Evolutionary conservation across 2,888 invertebrate species (phyloP), one percentile per base, ranked within the genome.

Genomic region (Acronicta psi): DNA sequence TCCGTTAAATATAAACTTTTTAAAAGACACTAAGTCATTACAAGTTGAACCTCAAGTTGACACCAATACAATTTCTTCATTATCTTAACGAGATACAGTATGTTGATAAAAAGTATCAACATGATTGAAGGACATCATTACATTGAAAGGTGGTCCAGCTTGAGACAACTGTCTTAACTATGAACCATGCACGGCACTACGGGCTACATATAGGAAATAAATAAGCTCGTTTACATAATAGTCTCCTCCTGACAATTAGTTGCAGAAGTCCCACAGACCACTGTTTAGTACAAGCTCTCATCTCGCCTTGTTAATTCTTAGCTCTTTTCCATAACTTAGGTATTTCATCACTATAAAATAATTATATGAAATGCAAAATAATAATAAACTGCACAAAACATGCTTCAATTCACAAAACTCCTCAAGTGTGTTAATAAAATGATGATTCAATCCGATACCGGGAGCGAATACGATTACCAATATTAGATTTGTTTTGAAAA

Each of bases 331-430:
- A 38, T 56, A 55, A 58, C 31, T 47, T 44, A 51, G 46, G 10
- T 59, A 23, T 61, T 54, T 45, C 40, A 60, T 43, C 36, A 46
- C 52, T 69, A 71, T 57, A 69, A 77, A 70, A 70, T 61, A 72
- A 71, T 61, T 54, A 78, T 60, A 74, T 62, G 59, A 56, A 79
- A 78, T 77, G 82, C 82, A 84, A 86, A 79, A 73, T 79, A 87
- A 85, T 54, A 79, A 72, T 74, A 83, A 66, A 79, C 76, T 73
- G 84, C 80, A 84, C 82, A 87, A 80, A 71, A 78, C 90, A 90
- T 90, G 90, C 90, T 84, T 73, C 78, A 69, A 58, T 76, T 75
- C 79, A 83, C 78, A 83, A 77, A 79, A 85, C 76, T 79, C 70
- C 62, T 80, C 69, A 79, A 82, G 79, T 78, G 84, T 85, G 86